Base-by-base conservation (phyloP, 2,888 invertebrate species). In the Ethmia dodecea region DNA sequence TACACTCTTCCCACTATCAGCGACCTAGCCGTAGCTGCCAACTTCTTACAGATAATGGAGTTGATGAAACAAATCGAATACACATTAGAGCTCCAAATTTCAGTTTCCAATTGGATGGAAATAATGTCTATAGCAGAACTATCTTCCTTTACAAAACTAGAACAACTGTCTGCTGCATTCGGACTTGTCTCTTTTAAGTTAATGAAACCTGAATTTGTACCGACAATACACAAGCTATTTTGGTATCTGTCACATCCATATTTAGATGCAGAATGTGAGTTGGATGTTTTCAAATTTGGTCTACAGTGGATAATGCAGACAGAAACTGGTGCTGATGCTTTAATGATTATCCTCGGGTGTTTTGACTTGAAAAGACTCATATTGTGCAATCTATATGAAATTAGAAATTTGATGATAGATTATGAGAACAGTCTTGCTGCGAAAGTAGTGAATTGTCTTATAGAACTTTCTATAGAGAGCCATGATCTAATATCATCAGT, bases 181-280 rank as follows among this genome's bases (percentile, higher is more conserved):
- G 81, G 79, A 0, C 50, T 86, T 3, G 51, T 74, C 4, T 57
- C 71, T 8, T 83, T 84, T 37, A 64, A 70, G 34, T 34, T 37
- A 5, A 76, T 81, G 76, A 66, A 65, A 32, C 59, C 69, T 5
- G 55, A 69, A 33, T 55, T 54, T 37, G 60, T 83, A 28, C 60
- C 67, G 13, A 51, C 68, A 24, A 52, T 84, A 16, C 45, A 64
- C 3, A 72, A 58, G 43, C 49, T 86, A 0, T 69, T 63, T 24
- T 86, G 84, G 83, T 84, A 83, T 37, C 55, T 86, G 8, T 81
- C 83, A 12, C 79, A 84, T 40, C 70, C 79, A 29, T 68, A 72
- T 44, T 58, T 84, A 38, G 58, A 76, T 40, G 40, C 57, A 1
- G 47, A 55, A 1, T 63, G 43, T 45, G 86, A 86, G 51, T 42